phyloP scores from a whole-genome alignment of 2,888 invertebrate species.

The Sesamia inferens region DNA sequence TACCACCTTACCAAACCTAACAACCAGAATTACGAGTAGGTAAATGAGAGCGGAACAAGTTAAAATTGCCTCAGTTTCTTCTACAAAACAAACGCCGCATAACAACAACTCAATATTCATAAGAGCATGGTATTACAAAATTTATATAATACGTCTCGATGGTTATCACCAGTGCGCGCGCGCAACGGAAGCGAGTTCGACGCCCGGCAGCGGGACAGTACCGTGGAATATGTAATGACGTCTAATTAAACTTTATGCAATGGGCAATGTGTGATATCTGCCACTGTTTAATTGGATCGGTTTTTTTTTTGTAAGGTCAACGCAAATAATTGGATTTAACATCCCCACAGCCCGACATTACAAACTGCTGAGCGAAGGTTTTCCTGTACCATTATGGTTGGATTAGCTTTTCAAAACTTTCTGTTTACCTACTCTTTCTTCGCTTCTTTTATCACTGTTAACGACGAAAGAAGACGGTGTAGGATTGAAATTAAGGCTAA shows the following conservation, averaged over 20 bases:
- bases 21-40: conserved; percentile 4
- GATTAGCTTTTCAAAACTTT: not conserved
- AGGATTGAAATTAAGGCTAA: no score
- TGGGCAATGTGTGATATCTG: conserved; percentile 49
- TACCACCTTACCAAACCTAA: not conserved
- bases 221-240: conserved; percentile 79
- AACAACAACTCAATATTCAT: conserved; percentile 50
- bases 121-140: conserved; percentile 57
- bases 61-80: conserved; percentile 26
- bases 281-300: conserved; percentile 21
- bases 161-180: conserved; percentile 68
- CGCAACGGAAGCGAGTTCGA: conserved; percentile 83
- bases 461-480: no score
- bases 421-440: not conserved
- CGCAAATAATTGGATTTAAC: no score
- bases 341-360: no score
- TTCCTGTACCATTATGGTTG: no score
- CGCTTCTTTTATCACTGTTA: no score
- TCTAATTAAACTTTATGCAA: conserved; percentile 73
- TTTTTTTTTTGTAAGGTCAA: not conserved
- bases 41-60: conserved; percentile 41
- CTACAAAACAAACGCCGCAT: conserved; percentile 28
- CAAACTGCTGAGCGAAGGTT: no score
- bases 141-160: conserved; percentile 68
- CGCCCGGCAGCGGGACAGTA: conserved; percentile 80